A percentile compares a stretch with the other conserved stretches of the same genome.
phyloP scores from a whole-genome alignment of 53 echinoderm and acorn worm genomes.

The Echinarachnius parma region DNA sequence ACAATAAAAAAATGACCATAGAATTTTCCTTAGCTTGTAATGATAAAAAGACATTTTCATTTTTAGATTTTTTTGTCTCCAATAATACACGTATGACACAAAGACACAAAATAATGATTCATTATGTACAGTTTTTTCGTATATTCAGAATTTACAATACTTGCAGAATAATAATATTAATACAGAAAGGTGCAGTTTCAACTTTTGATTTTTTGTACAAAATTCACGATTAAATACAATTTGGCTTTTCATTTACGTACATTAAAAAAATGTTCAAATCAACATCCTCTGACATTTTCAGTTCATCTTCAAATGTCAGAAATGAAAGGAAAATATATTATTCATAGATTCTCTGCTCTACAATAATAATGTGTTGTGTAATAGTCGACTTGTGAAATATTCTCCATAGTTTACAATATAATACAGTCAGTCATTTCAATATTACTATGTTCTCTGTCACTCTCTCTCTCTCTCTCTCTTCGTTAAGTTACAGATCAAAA shows the following conservation, averaged over 20 bases:
- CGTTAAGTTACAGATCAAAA: conserved; percentile 35
- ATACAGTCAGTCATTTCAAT: conserved; percentile 39
- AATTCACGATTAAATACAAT: conserved; percentile 49
- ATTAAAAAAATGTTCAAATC: conserved; percentile 38
- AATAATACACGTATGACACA: conserved; percentile 52
- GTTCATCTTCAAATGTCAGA: conserved; percentile 40
- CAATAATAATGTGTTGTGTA: conserved; percentile 25
- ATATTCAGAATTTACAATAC: conserved; percentile 52
- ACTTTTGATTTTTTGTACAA: conserved; percentile 20
- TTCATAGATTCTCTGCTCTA: conserved; percentile 42
- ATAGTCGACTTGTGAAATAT: conserved; percentile 14
- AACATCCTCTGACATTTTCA: neutral
- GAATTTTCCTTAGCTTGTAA: conserved; percentile 17
- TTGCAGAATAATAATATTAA: conserved; percentile 43
- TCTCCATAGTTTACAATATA: conserved; percentile 43
- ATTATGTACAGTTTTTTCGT: conserved; percentile 50
- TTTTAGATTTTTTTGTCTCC: conserved; percentile 39
- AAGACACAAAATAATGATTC: conserved; percentile 55
- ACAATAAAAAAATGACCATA: neutral
- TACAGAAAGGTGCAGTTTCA: conserved; percentile 45
- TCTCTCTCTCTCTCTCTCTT: too few species aligned
- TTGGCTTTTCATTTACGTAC: conserved; percentile 29
- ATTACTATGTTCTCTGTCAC: conserved; percentile 43
- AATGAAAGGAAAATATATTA: conserved; percentile 55
- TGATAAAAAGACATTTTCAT: conserved; percentile 36